These are phyloP conservation scores for Phyllotreta cruciferae DNA, from an alignment of 2,888 invertebrate species.

Conservation along the genomic window DNA sequence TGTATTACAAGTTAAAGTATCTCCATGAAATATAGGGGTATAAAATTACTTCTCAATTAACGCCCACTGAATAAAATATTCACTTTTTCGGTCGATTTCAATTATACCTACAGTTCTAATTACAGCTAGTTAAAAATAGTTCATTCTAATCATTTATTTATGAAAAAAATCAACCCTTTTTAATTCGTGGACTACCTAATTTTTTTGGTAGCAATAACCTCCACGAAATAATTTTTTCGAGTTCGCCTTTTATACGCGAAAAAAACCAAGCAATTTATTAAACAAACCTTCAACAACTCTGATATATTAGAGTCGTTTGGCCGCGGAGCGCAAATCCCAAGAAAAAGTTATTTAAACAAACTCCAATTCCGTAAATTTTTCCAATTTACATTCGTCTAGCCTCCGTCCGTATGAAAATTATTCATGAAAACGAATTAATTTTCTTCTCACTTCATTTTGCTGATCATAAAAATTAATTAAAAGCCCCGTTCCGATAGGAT, in stretches of 20 bases:
- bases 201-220: background rate
- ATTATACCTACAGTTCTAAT: no score
- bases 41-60: no score
- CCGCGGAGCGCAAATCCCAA: constrained; percentile 9
- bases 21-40: no score
- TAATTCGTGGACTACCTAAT: no score
- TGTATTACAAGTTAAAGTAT: no score
- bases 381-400: constrained; percentile 24
- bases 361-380: constrained; percentile 24
- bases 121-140: no score
- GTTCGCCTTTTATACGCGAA: background rate
- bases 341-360: constrained; percentile 25
- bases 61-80: no score
- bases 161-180: no score
- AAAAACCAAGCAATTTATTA: constrained; percentile 11
- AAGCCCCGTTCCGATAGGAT: constrained; percentile 22
- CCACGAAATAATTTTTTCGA: background rate
- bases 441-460: constrained; percentile 26
- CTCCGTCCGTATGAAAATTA: constrained; percentile 16
- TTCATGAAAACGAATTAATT: constrained; percentile 30
- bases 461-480: constrained; percentile 35
- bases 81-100: no score
- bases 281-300: constrained; percentile 4
- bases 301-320: background rate
- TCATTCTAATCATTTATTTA: no score